phyloP scores from a whole-genome alignment of 2,888 invertebrate species.

The Adela reaumurella region DNA sequence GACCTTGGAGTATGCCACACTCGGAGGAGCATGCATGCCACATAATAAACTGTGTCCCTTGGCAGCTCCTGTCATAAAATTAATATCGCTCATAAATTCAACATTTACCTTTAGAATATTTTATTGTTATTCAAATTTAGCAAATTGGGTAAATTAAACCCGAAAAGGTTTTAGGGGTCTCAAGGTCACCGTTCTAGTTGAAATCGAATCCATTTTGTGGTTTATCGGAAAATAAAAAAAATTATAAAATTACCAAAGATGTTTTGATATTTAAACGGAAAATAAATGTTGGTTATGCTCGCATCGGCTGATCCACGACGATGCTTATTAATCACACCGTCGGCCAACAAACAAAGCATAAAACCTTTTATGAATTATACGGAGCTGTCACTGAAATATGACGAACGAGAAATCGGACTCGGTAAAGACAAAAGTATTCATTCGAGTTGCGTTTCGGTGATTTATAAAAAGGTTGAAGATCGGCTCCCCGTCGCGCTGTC shows the following conservation, averaged over 20 bases:
- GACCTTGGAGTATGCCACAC: too few species aligned
- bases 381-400: background rate
- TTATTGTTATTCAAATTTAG: background rate
- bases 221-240: too few species aligned
- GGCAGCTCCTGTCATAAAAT: background rate
- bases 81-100: background rate
- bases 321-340: background rate
- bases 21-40: too few species aligned
- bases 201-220: too few species aligned
- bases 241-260: too few species aligned
- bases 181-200: background rate
- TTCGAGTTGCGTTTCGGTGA: background rate
- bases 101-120: background rate
- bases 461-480: background rate
- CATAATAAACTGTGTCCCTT: too few species aligned
- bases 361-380: background rate
- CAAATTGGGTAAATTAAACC: background rate
- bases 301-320: too few species aligned
- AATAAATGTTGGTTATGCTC: too few species aligned
- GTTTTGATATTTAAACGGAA: too few species aligned
- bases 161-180: background rate
- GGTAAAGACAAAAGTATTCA: background rate
- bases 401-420: background rate
- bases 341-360: background rate
- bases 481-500: background rate